These are phyloP conservation scores for Dolichopus griseipennis DNA, from an alignment of 2,888 invertebrate genomes.

Conservation along the genomic window DNA sequence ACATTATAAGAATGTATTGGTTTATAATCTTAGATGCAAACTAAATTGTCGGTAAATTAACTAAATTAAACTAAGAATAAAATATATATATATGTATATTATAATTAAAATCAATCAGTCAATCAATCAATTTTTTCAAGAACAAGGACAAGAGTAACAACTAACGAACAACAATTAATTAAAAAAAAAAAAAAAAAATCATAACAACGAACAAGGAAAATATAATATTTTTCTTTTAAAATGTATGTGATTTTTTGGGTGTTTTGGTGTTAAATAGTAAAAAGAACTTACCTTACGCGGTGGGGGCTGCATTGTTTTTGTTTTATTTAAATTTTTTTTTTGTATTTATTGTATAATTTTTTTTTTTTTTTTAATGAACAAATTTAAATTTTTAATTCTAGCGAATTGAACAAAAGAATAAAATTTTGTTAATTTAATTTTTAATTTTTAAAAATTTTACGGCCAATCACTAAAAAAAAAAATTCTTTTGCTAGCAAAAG, in stretches of 20 bases:
- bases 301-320: conserved; percentile 64
- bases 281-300: conserved; percentile 66
- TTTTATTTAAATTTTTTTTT: conserved; percentile 9
- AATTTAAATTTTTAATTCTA: not conserved
- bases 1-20: too few species aligned
- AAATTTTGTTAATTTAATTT: not conserved
- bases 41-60: too few species aligned
- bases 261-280: not conserved
- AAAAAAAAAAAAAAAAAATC: not conserved
- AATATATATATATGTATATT: too few species aligned
- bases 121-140: too few species aligned
- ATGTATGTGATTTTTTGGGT: not conserved
- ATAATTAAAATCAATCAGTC: too few species aligned
- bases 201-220: conserved; percentile 11
- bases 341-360: not conserved
- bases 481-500: too few species aligned
- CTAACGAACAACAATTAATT: too few species aligned
- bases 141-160: too few species aligned
- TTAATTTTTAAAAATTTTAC: not conserved
- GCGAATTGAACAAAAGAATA: not conserved
- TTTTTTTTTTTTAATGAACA: not conserved
- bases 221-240: not conserved
- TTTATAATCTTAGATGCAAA: too few species aligned
- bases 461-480: too few species aligned
- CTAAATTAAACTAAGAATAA: too few species aligned